A percentile compares a stretch with the other conserved stretches of the same genome.
phyloP scores from a whole-genome alignment of 2,113 vertebrate genomes.

The Hyaena hyaena region DNA sequence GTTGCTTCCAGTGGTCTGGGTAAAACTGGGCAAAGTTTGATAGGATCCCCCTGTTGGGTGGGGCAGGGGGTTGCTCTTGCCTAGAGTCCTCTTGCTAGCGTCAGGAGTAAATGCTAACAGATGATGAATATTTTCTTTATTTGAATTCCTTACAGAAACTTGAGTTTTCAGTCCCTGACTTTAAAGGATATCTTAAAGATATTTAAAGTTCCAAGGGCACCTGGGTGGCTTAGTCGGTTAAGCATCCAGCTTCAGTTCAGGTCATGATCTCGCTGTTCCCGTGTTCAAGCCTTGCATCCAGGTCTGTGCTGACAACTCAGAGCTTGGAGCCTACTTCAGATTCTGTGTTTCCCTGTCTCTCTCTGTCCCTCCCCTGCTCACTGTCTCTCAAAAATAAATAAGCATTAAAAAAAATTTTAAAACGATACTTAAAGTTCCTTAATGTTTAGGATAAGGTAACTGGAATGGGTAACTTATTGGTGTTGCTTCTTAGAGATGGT shows the following conservation, averaged over 20 bases:
- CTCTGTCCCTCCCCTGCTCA: too few relatives aligned
- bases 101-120: neutral
- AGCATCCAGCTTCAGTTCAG: too few relatives aligned
- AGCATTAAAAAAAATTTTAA: too few relatives aligned
- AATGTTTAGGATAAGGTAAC: neutral
- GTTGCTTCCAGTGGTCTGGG: neutral
- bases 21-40: neutral
- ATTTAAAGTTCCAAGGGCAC: neutral
- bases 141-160: neutral
- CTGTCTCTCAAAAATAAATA: too few relatives aligned
- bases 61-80: neutral
- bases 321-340: too few relatives aligned
- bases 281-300: too few relatives aligned
- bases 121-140: neutral
- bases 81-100: neutral
- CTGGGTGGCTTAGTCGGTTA: too few relatives aligned
- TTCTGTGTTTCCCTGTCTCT: too few relatives aligned
- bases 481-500: neutral
- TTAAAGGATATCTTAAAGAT: slow-evolving; percentile 36
- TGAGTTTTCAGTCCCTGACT: neutral
- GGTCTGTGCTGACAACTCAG: too few relatives aligned
- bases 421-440: neutral
- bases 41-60: neutral
- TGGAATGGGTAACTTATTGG: neutral
- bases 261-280: too few relatives aligned